Conservation (phyloP, 2,888 invertebrate genomes). For the Macrophya alboannulata region DNA sequence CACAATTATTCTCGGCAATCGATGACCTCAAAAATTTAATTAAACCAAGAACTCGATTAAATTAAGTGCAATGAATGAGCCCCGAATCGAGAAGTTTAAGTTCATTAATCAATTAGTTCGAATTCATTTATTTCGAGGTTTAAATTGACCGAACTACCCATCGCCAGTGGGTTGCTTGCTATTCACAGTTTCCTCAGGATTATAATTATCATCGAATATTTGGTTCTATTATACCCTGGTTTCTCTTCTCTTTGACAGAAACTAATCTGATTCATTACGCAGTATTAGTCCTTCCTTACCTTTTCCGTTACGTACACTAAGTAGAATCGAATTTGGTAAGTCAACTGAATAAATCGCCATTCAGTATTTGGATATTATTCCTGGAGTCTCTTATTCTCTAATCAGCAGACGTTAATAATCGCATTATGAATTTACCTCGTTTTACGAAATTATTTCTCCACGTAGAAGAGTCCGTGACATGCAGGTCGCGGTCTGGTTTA, state of each 20-base stretch:
- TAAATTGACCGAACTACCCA: conserved; percentile 20
- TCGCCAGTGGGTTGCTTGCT: not conserved
- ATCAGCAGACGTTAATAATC: not conserved
- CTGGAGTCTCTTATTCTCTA: not conserved
- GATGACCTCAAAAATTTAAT: conserved; percentile 32
- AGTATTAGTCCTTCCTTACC: not conserved
- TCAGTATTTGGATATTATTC: not conserved
- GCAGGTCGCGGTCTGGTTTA: not conserved
- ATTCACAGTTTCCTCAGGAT: not conserved
- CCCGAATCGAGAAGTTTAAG: not conserved
- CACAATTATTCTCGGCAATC: not conserved
- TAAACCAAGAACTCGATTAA: conserved; percentile 22
- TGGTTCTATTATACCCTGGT: not conserved
- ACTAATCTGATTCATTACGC: conserved; percentile 10
- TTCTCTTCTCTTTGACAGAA: conserved; percentile 10
- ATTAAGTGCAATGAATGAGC: not conserved
- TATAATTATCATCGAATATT: conserved; percentile 5
- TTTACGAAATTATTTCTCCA: not conserved
- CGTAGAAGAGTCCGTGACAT: not conserved
- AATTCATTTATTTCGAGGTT: not conserved
- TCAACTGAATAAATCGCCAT: not conserved
- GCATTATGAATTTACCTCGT: not conserved
- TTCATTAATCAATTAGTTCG: conserved; percentile 35
- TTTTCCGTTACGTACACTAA: not conserved
- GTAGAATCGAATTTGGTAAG: not conserved